Conservation (phyloP, 2,888 invertebrate species). For the Geotrupes spiniger region DNA sequence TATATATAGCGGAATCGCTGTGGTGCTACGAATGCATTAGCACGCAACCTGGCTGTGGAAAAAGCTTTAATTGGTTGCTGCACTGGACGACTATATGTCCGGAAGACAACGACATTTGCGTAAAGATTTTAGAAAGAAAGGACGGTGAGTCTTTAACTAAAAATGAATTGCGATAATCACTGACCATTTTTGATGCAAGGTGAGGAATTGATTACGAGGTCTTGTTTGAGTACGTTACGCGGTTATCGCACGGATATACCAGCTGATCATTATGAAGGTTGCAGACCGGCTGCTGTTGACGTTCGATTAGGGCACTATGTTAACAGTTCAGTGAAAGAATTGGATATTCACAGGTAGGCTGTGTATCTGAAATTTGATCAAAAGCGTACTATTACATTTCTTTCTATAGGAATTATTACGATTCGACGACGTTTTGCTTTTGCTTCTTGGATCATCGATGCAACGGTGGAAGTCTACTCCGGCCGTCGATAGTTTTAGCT, state of each 20-base stretch:
- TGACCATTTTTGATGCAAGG: conserved; percentile 52
- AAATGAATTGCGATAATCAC: too few relatives aligned
- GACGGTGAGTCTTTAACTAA: conserved; percentile 65
- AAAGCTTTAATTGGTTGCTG: conserved; percentile 78
- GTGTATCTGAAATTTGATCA: conserved; percentile 3
- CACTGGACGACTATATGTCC: conserved; percentile 78
- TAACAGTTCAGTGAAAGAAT: conserved; percentile 79
- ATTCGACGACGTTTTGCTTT: conserved; percentile 82
- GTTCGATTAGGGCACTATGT: conserved; percentile 80
- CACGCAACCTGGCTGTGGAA: conserved; percentile 84
- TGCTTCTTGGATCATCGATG: conserved; percentile 90
- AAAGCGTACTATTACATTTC: conserved; percentile 3
- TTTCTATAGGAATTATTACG: conserved; percentile 67
- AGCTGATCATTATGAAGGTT: conserved; percentile 89
- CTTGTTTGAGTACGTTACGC: conserved; percentile 77
- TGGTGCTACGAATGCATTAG: conserved; percentile 90
- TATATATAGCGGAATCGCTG: conserved; percentile 61
- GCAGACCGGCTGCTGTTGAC: conserved; percentile 76
- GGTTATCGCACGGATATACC: conserved; percentile 83
- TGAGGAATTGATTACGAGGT: conserved; percentile 75
- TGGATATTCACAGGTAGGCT: conserved; percentile 73
- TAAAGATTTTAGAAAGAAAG: conserved; percentile 82
- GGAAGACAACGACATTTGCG: conserved; percentile 81
- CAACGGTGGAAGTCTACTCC: conserved; percentile 51
- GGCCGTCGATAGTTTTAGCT: conserved; percentile 28